Base-by-base conservation (phyloP, 2,113 vertebrate genomes). In the Mustela nigripes region DNA sequence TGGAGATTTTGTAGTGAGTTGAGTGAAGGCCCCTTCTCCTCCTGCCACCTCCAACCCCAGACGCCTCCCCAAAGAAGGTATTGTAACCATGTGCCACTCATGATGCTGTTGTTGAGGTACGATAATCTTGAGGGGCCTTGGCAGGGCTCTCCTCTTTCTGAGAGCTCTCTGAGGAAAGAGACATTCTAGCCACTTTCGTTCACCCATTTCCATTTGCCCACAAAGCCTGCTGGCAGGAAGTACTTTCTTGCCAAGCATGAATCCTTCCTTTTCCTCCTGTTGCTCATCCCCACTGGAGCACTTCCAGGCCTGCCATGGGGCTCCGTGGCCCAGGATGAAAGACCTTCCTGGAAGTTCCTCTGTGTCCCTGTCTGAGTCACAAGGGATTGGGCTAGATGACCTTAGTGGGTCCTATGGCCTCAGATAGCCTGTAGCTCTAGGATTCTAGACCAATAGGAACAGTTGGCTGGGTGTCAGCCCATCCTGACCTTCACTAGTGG, bases 1-100 rank as follows among this genome's bases (percentile, higher is more conserved):
- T 98, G 97, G 89, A 97, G 98, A 71, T 91, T 71, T 65, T 97
- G 98, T 97, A 86, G 90, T 4, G 65, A 96, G 93, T 15, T 62
- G 83, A 97, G 95, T 19, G 21, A 97, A 89, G 93, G 69, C 62
- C 82, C 94, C 92, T 97, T 91, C 14, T 73, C 93, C n/a, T 96
- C 14, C 26, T 36, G 58, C 63, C 39, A 80, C 88, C 62, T 84
- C 28, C 7, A 42, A 76, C 28, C 19, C 16, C 14, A 86, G 36
- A 50, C 36, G 79, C 15, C 33, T 62, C n/a, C 7, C 71, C 50
- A 33, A 78, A 81, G 14, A 53, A 76, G 28, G 19, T 39, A 89
- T 50, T 28, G 2, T 24, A 95, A 93, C 86, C 50, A 96, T 24
- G 69, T 95, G 90, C 81, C 97, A 18, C 2, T 67, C 56, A 58